Base-by-base conservation (phyloP, 1,140 invertebrate genomes). In the Hormaphis cornu region DNA sequence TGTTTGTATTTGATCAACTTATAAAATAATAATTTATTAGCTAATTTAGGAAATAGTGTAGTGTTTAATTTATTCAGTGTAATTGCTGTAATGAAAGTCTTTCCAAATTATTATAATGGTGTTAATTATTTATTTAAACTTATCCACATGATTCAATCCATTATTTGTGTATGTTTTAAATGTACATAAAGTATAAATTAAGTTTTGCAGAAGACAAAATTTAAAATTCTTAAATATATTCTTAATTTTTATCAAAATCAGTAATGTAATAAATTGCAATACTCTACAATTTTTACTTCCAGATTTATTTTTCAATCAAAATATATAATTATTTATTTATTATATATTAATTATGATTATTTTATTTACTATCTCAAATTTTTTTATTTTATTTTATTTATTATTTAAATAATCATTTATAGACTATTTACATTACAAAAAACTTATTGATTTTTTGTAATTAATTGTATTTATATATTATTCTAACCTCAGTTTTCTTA, bases 11-110 rank as follows among this genome's bases (percentile, higher is more conserved):
- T 63, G 40, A 63, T 63, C n/a, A 18, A 8, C 58, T 35, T 61
- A 61, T 42, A 5, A 22, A n/a, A n/a, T n/a, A n/a, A n/a, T n/a
- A n/a, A n/a, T n/a, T n/a, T n/a, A n/a, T 40, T 61, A 63, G 28
- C 10, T 61, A 18, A 44, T 61, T 44, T 63, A 63, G 40, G 26
- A 63, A 46, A 46, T 63, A 63, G 3, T 12, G 30, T 56, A 22
- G 40, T 5, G 58, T 63, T 37, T 63, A 61, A 63, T 46, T 58
- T 63, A 46, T 46, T 63, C 40, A 30, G 58, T 63, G 16, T 58
- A 58, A 35, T 26, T 24, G 24, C 20, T 58, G 20, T 58, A 58
- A 40, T 40, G 35, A 40, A 58, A 40, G 18, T 40, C 22, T 56
- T 58, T 58, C 40, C 20, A 58, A 40, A 37, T 40, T 58, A 40